These are phyloP conservation scores for Gambusia holbrooki DNA, from an alignment of 2,113 vertebrate species.

Conservation along the genomic window DNA sequence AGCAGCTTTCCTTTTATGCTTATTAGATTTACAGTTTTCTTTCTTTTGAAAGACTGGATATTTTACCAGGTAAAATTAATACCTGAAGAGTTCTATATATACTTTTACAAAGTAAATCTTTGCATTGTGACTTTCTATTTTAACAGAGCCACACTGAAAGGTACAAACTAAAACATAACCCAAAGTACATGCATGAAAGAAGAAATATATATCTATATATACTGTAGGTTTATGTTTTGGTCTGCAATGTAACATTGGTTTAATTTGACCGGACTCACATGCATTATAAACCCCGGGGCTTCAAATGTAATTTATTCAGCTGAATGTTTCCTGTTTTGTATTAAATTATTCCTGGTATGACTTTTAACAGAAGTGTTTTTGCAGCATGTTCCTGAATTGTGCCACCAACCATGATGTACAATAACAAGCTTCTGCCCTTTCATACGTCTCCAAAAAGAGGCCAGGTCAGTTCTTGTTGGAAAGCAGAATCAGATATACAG, in stretches of 20 bases:
- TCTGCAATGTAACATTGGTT: not conserved
- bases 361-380: constrained; percentile 6
- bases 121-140: not conserved
- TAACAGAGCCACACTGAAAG: not conserved
- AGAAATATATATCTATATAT: not conserved
- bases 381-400: constrained; percentile 19
- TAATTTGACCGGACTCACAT: not conserved
- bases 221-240: not conserved
- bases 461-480: constrained; percentile 8
- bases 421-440: constrained; percentile 7
- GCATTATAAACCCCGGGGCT: not conserved
- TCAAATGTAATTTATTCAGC: not conserved
- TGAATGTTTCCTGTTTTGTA: constrained; percentile 7
- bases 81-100: not conserved
- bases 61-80: not conserved
- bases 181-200: not conserved
- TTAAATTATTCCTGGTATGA: constrained; percentile 28
- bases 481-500: not conserved
- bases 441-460: constrained; percentile 11
- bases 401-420: not conserved
- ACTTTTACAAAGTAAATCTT: not conserved
- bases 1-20: no score
- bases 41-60: no score
- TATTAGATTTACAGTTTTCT: no score
- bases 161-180: not conserved